These are phyloP conservation scores for Lithobates sylvaticus DNA, from an alignment of 2,797 vertebrate species.

Conservation along the genomic window DNA sequence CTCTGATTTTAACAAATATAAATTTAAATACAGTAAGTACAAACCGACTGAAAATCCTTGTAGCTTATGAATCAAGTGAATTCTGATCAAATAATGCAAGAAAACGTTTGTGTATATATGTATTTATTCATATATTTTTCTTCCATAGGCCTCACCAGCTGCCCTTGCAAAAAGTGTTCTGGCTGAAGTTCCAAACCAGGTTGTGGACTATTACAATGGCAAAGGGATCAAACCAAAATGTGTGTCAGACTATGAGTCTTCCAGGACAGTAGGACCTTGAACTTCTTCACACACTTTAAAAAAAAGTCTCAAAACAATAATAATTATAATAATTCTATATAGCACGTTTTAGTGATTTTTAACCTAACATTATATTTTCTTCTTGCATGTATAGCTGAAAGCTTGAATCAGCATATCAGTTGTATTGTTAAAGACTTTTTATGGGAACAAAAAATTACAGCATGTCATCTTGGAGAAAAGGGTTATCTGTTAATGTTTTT, in stretches of 20 bases:
- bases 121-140: not conserved
- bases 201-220: conserved; percentile 99
- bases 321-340: conserved; percentile 70
- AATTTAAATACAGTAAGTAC: no score
- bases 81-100: no score
- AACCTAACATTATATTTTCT: conserved; percentile 75
- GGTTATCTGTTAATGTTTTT: conserved; percentile 83
- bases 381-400: conserved; percentile 84
- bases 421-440: conserved; percentile 82
- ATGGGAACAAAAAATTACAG: conserved; percentile 77
- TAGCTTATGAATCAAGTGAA: no score
- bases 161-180: conserved; percentile 97
- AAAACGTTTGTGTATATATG: not conserved
- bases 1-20: no score
- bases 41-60: no score
- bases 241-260: conserved; percentile 94
- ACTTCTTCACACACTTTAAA: conserved; percentile 73
- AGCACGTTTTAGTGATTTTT: conserved; percentile 83
- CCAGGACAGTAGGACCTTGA: conserved; percentile 94
- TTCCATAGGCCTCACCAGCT: conserved; percentile 91
- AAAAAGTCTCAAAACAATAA: conserved; percentile 68
- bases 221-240: conserved; percentile 98
- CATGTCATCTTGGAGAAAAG: conserved; percentile 84
- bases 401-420: conserved; percentile 78
- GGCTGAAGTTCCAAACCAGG: conserved; percentile 99